Percentiles rank a stretch among this genome's conserved stretches.
These are phyloP conservation scores for Dolichoris vasculosae DNA, from an alignment of 1,140 invertebrate species.

Conservation along the genomic window DNA sequence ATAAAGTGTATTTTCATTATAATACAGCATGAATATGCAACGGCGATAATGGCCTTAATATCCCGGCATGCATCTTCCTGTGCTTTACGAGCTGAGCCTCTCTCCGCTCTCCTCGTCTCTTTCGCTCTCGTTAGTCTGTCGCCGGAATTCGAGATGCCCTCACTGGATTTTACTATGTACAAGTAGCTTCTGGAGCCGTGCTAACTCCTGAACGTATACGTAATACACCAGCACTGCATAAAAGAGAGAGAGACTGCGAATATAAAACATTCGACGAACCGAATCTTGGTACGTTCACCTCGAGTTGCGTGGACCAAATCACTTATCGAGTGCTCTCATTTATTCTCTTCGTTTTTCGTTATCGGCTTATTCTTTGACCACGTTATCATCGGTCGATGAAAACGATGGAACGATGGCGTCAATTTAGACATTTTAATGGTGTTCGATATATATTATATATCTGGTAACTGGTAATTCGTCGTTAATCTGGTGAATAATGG, in stretches of 20 bases:
- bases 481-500: neutral
- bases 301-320: constrained; percentile 15
- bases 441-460: neutral
- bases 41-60: constrained; percentile 76
- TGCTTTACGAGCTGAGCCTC: constrained; percentile 74
- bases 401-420: neutral
- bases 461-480: neutral
- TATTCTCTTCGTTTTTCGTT: neutral
- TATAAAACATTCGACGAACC: constrained; percentile 36
- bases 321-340: constrained; percentile 4
- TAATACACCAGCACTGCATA: neutral
- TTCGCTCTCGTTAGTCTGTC: constrained; percentile 8
- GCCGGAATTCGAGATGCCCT: constrained; percentile 73
- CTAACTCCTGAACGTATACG: constrained; percentile 23
- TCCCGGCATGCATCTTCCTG: constrained; percentile 75
- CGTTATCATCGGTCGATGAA: neutral
- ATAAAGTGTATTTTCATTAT: constrained; percentile 77
- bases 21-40: constrained; percentile 77
- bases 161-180: constrained; percentile 69
- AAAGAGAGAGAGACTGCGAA: neutral
- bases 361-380: neutral
- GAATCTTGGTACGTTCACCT: constrained; percentile 39
- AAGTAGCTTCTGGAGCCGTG: constrained; percentile 57
- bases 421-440: neutral
- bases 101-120: constrained; percentile 35